Base-by-base conservation (phyloP, 2,888 invertebrate species). In the Drosophila infuscata region DNA sequence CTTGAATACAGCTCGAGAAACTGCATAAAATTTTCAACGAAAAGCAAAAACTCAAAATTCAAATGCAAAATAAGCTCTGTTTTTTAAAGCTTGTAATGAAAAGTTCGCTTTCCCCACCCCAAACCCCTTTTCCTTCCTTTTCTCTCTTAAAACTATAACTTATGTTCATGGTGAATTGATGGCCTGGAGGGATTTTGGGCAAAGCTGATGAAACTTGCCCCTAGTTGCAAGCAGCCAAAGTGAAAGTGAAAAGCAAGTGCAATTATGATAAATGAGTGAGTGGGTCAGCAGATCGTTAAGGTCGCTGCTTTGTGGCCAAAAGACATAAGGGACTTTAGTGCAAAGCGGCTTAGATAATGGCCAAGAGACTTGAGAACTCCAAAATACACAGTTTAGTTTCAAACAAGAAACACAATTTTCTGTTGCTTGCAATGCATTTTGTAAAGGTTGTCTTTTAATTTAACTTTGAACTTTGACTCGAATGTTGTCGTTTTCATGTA, bases 1-100 rank as follows among this genome's bases (percentile, higher is more conserved):
- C 87, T 88, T 88, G 91, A 88, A 90, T 30, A 29, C n/a, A 66
- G 51, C 32, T 43, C 57, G 56, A 70, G 71, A 66, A 80, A 78
- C 75, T 85, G 85, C 86, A 82, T 82, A 70, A 70, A 79, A 81
- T 68, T 68, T 74, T 62, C 12, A 30, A 76, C 66, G 48, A 48
- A 53, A 30, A 25, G 43, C 20, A 66, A 76, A 66, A 64, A 66
- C 62, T 48, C 54, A 72, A 82, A 75, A 84, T 79, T 79, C 74
- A 81, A 86, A 77, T 66, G 71, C 33, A 64, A 81, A 81, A 73
- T 62, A 74, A 63, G 56, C 69, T 67, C 62, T 48, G 60, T 59
- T 46, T 46, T 46, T 70, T 25, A 15, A 49, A 46, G 33, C 41
- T 25, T 53, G 32, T 46, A 32, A 63, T 38, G 15, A 33, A n/a